Evolutionary conservation across 2,888 invertebrate genomes (phyloP), one percentile per base, ranked within the genome.

Genomic region (Mellilla xanthometata): DNA sequence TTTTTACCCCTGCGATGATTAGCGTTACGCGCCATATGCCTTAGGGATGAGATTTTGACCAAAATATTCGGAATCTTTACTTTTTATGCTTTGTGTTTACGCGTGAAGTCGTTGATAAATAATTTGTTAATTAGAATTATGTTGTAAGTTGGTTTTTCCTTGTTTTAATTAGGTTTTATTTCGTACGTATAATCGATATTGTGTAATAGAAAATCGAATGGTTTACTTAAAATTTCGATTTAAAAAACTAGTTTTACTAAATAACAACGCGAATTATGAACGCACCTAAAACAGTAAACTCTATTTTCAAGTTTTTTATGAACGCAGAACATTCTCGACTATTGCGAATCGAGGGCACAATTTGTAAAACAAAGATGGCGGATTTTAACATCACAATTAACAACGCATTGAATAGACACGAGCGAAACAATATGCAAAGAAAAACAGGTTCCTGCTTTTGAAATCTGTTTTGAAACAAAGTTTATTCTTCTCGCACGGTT

Each of bases 361-460:
- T 83, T 78, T 79, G 78, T 74, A 76, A 79, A 74, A 86, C 85
- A 84, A 84, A 85, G 82, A 85, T 81, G 76, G 72, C 67, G 62
- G 73, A 68, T 73, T 83, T 84, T 77, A 62, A 73, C 84, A 86
- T 87, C 64, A 85, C 86, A 87, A 87, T 86, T 72, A 78, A 69
- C 69, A 58, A 61, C 49, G 68, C 64, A 78, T 75, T 81, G 76
- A 79, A 74, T 73, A 73, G 79, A 72, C 74, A 49, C 58, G 68
- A 56, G 63, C 62, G 68, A 68, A 72, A 86, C 86, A 87, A 84
- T 84, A 79, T 73, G 53, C 67, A 58, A 52, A 76, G 84, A 84
- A 83, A 84, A 84, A 85, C 86, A 82, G 76, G 82, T 81, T 81
- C 76, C 76, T 72, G 69, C 67, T 71, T 74, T 71, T 70, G 67